phyloP scores from a whole-genome alignment of 2,113 vertebrate genomes.

The Holacanthus passer region DNA sequence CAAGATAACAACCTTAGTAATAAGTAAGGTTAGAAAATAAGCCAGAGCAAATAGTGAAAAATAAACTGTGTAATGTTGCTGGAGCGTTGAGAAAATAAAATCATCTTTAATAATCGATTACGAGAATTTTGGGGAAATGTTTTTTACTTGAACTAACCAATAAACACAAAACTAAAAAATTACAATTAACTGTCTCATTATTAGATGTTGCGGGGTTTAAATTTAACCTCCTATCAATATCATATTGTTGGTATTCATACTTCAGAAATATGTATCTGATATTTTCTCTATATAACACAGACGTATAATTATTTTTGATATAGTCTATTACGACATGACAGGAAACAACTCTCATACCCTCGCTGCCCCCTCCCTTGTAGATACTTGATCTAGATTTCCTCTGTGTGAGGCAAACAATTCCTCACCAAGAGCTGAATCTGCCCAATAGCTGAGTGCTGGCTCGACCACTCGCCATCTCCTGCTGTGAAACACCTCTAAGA shows the following conservation, averaged over 20 bases:
- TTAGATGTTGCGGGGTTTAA: too few species aligned
- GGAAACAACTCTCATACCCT: background rate
- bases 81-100: too few species aligned
- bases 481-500: constrained; percentile 39
- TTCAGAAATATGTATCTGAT: background rate
- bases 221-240: background rate
- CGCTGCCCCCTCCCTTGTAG: background rate
- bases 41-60: too few species aligned
- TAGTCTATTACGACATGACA: background rate
- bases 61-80: too few species aligned
- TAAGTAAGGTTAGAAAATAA: too few species aligned
- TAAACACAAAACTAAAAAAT: background rate
- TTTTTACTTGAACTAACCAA: constrained; percentile 1
- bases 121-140: background rate
- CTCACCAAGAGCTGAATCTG: background rate
- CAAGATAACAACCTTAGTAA: too few species aligned
- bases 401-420: background rate
- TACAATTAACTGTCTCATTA: too few species aligned
- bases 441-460: background rate
- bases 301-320: background rate
- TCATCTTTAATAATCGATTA: too few species aligned
- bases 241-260: background rate
- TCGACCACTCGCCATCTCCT: background rate
- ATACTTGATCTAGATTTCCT: background rate
- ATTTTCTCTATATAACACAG: background rate